Evolutionary conservation across 2,113 vertebrate genomes (phyloP).

Genomic region (Solea solea): DNA sequence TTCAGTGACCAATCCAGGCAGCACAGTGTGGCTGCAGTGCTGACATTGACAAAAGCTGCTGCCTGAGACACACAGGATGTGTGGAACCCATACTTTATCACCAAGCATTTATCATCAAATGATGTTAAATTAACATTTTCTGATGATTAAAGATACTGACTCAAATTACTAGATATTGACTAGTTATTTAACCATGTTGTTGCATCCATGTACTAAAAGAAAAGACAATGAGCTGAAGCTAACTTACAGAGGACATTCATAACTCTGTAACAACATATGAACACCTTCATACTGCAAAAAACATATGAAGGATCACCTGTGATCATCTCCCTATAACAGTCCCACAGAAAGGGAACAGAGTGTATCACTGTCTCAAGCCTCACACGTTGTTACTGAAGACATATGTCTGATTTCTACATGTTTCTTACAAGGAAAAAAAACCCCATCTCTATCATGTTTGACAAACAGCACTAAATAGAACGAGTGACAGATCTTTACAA

Average conservation of each 20-base stretch:
- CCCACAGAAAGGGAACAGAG: slow-evolving; percentile 1
- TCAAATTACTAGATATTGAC: too few relatives aligned
- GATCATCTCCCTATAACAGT: slow-evolving; percentile 12
- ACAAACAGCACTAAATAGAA: not conserved
- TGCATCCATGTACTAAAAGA: not conserved
- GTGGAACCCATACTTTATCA: not conserved
- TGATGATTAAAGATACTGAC: too few relatives aligned
- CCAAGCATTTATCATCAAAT: too few relatives aligned
- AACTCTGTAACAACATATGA: not conserved
- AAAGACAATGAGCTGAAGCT: slow-evolving; percentile 1
- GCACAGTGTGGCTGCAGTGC: slow-evolving; percentile 1
- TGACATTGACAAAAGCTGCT: slow-evolving; percentile 3
- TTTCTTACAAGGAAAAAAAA: too few relatives aligned
- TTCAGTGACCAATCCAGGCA: slow-evolving; percentile 19
- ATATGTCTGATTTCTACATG: not conserved
- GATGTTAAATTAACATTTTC: too few relatives aligned
- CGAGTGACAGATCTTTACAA: not conserved
- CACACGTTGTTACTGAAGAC: not conserved
- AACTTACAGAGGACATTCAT: not conserved
- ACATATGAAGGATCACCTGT: slow-evolving; percentile 22
- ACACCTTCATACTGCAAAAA: slow-evolving; percentile 12
- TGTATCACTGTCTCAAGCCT: not conserved
- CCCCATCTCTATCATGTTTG: too few relatives aligned
- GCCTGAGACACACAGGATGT: not conserved
- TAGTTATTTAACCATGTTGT: too few relatives aligned